Evolutionary conservation across 2,888 invertebrate genomes (phyloP), one percentile per base, ranked within the genome.

Genomic region (Ophion obscuratus): DNA sequence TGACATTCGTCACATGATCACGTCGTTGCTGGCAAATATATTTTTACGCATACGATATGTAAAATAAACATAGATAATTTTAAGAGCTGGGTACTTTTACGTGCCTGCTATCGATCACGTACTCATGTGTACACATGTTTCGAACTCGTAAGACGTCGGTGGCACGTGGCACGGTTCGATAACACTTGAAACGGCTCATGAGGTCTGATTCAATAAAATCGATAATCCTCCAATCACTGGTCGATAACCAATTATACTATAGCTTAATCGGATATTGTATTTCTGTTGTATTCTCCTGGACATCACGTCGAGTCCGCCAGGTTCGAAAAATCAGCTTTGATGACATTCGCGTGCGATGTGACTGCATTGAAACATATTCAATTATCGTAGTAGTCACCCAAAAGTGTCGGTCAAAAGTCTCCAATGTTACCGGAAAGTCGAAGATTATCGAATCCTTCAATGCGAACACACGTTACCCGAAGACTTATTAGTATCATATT

Each of bases 1-100:
- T 59, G 57, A 17, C 53, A 71, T 68, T 44, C 64, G 73, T 78
- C 78, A 81, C 40, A 84, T 77, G 44, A 81, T 40, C 77, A 70
- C 24, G 62, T 9, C 24, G 36, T 57, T 36, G 66, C 17, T 66
- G 66, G 59, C 44, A 80, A 84, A 71, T 71, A 61, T 44, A 71
- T 53, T 71, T 17, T 36, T 57, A 53, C 20, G 64, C 20, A 73
- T 40, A 40, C 36, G 14, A n/a, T 14, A n/a, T 36, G 9, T n/a
- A 20, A 9, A 17, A 3, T 2, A 47, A 47, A 47, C 10, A 14
- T 47, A 14, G 47, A 11, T 14, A 47, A 47, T 47, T 14, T 47
- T 14, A 10, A 10, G 3, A 40, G 6, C 40, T 40, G 40, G 40
- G 40, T 40, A 40, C 40, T 40, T 40, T 40, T 40, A 36, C 59